Evolutionary conservation across 53 echinoderm and acorn worm genomes (phyloP).

Genomic region (Crossaster papposus): DNA sequence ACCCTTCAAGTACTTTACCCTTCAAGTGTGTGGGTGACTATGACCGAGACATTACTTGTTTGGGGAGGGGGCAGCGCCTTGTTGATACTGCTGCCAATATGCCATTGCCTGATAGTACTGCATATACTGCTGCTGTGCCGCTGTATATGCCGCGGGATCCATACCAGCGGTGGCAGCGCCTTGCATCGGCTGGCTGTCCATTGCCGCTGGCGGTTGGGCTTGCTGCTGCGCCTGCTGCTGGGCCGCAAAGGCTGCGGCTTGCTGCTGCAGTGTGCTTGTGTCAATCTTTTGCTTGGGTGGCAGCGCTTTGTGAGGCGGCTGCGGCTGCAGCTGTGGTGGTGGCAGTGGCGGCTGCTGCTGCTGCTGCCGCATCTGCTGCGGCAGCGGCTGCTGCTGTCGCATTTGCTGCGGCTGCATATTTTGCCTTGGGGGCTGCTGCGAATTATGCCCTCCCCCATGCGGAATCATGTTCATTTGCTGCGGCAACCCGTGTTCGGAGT

Average conservation of each 20-base stretch:
- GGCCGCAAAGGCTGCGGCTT: slow-evolving; percentile 55
- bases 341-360: no score
- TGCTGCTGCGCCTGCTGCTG: slow-evolving; percentile 62
- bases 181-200: slow-evolving; percentile 40
- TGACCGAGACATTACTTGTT: not conserved
- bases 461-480: slow-evolving; percentile 7
- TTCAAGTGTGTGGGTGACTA: not conserved
- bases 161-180: slow-evolving; percentile 37
- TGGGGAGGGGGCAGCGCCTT: slow-evolving; percentile 39
- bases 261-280: slow-evolving; percentile 51
- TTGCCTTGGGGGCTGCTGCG: not conserved
- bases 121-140: slow-evolving; percentile 79
- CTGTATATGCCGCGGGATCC: slow-evolving; percentile 81
- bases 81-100: slow-evolving; percentile 87
- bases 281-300: slow-evolving; percentile 48
- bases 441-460: not conserved
- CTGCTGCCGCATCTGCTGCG: not conserved
- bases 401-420: not conserved
- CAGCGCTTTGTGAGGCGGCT: not conserved
- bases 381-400: not conserved
- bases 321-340: no score
- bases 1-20: no score
- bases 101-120: slow-evolving; percentile 94
- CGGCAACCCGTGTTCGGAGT: not conserved
- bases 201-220: slow-evolving; percentile 62